Percentiles rank a stretch among this genome's conserved stretches.
Conservation (phyloP, 2,888 invertebrate genomes). For the Ceratothoa steindachneri region DNA sequence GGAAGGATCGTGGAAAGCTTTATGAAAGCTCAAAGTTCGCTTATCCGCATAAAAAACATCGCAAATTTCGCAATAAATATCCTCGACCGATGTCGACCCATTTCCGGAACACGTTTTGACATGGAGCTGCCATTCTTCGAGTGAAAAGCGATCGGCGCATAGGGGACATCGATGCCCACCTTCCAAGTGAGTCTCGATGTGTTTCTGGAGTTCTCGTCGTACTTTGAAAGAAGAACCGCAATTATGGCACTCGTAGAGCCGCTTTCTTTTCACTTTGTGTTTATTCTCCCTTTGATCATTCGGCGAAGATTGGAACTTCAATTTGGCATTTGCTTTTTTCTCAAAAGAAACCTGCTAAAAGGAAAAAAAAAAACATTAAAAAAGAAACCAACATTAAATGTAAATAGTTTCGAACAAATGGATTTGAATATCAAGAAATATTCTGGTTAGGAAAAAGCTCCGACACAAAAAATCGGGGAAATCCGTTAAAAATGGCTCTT, state of each 20-base stretch:
- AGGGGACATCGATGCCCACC: neutral
- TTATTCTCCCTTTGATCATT: neutral
- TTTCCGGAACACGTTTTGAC: neutral
- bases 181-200: neutral
- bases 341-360: neutral
- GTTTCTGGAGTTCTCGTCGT: neutral
- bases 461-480: neutral
- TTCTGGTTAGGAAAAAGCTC: too few species aligned
- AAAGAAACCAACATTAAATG: neutral
- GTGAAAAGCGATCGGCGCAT: neutral
- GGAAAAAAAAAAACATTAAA: neutral
- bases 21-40: neutral
- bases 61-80: neutral
- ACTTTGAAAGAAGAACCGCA: neutral
- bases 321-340: neutral
- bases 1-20: slow-evolving; percentile 2
- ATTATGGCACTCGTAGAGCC: neutral
- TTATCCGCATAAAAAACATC: slow-evolving; percentile 5
- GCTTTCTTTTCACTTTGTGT: neutral
- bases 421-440: neutral
- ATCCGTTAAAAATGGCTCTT: neutral
- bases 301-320: neutral
- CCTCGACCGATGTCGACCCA: neutral
- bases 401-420: neutral
- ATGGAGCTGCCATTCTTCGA: neutral